Percentiles rank a stretch among this genome's conserved stretches.
Evolutionary conservation across 2,113 vertebrate genomes (phyloP).

Genomic region (Callaeas wilsoni): DNA sequence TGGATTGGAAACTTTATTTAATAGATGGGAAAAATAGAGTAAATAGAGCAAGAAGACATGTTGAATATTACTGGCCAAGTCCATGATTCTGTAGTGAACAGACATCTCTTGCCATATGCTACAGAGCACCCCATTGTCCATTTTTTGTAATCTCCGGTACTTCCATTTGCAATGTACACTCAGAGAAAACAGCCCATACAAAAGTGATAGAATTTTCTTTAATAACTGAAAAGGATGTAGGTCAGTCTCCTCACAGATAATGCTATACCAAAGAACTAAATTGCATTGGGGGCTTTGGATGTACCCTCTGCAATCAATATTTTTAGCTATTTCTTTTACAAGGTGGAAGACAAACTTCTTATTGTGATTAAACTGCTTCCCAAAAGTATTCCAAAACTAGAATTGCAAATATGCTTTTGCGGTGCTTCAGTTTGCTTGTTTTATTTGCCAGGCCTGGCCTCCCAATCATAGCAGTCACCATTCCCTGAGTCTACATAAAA

Average conservation of each 20-base stretch:
- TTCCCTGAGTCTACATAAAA: neutral
- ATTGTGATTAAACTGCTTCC: neutral
- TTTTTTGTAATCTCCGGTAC: neutral
- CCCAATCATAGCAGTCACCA: neutral
- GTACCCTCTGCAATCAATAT: neutral
- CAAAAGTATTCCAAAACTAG: neutral
- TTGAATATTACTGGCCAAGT: neutral
- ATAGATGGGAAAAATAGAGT: neutral
- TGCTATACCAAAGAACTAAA: neutral
- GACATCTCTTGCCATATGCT: neutral
- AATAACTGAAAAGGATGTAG: neutral
- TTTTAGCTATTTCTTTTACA: neutral
- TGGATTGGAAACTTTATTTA: neutral
- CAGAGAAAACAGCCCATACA: neutral
- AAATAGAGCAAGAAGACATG: neutral
- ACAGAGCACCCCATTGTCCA: neutral
- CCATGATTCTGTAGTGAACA: neutral
- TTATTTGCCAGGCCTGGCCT: neutral
- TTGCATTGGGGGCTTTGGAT: neutral
- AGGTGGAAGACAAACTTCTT: neutral
- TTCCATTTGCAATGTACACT: neutral
- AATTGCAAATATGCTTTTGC: neutral
- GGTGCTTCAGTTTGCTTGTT: neutral
- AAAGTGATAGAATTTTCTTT: neutral
- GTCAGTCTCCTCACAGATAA: neutral